Evolutionary conservation across 2,888 invertebrate species (phyloP), one percentile per base, ranked within the genome.

Genomic region (Brenthis ino): DNA sequence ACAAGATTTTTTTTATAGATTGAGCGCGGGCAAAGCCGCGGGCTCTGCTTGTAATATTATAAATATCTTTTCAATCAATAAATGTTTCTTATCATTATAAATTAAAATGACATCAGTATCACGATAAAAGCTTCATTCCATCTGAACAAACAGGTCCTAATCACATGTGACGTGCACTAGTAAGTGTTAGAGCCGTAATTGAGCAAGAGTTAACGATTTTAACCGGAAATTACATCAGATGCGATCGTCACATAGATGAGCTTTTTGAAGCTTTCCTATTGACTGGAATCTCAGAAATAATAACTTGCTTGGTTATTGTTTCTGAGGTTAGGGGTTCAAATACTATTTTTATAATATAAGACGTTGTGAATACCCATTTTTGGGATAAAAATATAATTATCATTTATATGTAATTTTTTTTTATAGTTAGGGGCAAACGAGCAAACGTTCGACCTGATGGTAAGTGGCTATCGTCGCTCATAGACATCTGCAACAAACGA

Each of bases 191-290:
- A 55, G 55, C 37, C 11, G 69, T 60, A 64, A 69, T 69, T 67
- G 69, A 56, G 61, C 33, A 64, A 64, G 56, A 66, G 51, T 58
- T 69, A 67, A 65, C 67, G 64, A 69, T 67, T 51, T 64, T 24
- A 56, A 68, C 57, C 69, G 70, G 73, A 73, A 57, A 68, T 72
- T 70, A 70, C 71, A 66, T 70, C 72, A 69, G n/a, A 57, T 48
- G n/a, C 16, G 11, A 43, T 43, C 2, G 37, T 43, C 37, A 43
- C 54, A 54, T 54, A 54, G 53, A 63, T 20, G 63, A 63, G 53
- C 63, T 63, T 53, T 11, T 37, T 24, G 67, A 16, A 16, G 53
- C 33, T 33, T 67, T 65, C 65, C 8, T 37, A 73, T 57, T 57
- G 65, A 69, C 65, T 51, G 71, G 65, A 24, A 0, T 12, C 12